phyloP scores from a whole-genome alignment of 2,113 vertebrate genomes.

The Azemiops feae region DNA sequence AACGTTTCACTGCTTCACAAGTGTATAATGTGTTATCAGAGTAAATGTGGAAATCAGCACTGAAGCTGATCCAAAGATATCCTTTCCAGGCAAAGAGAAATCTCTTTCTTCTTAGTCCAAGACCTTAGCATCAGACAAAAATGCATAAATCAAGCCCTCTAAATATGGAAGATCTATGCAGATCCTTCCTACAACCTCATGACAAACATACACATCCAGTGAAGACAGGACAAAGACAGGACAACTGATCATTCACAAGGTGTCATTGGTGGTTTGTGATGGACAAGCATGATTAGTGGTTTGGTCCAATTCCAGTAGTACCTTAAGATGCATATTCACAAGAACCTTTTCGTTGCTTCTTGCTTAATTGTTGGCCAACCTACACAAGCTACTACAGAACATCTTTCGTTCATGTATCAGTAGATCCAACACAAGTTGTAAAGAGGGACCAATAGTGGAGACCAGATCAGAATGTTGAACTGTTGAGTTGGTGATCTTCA shows the following conservation, averaged over 20 bases:
- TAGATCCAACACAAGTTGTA: not conserved
- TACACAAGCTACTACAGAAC: not conserved
- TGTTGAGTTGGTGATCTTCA: not conserved
- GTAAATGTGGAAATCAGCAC: constrained; percentile 1
- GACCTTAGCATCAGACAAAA: not conserved
- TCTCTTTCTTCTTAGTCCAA: not conserved
- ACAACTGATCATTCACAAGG: not conserved
- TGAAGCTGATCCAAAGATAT: not conserved
- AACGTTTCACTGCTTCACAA: not conserved
- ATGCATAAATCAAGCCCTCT: no score
- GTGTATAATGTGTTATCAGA: constrained; percentile 14
- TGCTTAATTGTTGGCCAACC: not conserved
- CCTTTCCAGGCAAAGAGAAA: not conserved
- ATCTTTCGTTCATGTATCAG: not conserved
- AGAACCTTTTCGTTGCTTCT: not conserved
- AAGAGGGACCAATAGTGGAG: not conserved
- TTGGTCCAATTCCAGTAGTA: not conserved
- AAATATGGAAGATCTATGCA: not conserved
- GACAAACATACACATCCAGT: not conserved
- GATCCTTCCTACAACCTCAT: not conserved
- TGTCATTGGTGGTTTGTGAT: not conserved
- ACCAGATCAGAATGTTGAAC: not conserved
- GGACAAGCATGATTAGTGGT: not conserved
- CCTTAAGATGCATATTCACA: not conserved
- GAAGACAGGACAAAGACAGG: not conserved